These are phyloP conservation scores for Eustalomyia histrio DNA, from an alignment of 2,888 invertebrate genomes.

Conservation along the genomic window DNA sequence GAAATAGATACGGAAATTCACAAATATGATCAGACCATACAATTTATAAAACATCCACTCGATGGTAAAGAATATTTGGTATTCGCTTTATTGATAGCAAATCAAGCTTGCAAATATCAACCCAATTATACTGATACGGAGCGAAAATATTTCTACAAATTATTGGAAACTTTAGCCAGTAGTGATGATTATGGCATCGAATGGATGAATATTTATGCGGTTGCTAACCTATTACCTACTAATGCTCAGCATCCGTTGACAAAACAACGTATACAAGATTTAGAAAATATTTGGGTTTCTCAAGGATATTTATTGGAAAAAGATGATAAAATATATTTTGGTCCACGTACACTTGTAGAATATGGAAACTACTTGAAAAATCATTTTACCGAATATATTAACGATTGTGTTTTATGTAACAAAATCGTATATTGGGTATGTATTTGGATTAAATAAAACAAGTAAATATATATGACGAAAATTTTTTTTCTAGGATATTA, in stretches of 20 bases:
- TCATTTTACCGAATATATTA: slow-evolving; percentile 68
- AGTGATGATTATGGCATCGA: slow-evolving; percentile 68
- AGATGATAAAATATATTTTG: slow-evolving; percentile 69
- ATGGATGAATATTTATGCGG: slow-evolving; percentile 67
- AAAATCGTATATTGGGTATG: slow-evolving; percentile 71
- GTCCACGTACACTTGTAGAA: slow-evolving; percentile 71
- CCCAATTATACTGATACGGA: slow-evolving; percentile 69
- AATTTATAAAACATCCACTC: slow-evolving; percentile 69
- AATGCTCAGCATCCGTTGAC: slow-evolving; percentile 66
- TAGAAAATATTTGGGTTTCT: slow-evolving; percentile 68
- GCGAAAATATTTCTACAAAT: slow-evolving; percentile 69
- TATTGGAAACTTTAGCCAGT: slow-evolving; percentile 67
- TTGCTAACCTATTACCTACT: slow-evolving; percentile 62
- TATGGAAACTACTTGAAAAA: slow-evolving; percentile 69
- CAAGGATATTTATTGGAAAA: slow-evolving; percentile 70
- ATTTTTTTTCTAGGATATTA: slow-evolving; percentile 66
- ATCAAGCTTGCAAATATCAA: slow-evolving; percentile 67
- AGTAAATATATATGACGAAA: background rate
- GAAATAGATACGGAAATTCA: slow-evolving; percentile 67
- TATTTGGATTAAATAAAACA: background rate
- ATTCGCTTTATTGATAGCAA: slow-evolving; percentile 67
- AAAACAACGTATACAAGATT: slow-evolving; percentile 69
- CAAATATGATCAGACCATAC: slow-evolving; percentile 69
- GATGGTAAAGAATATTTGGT: slow-evolving; percentile 69
- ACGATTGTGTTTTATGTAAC: slow-evolving; percentile 70